Evolutionary conservation across 2,113 vertebrate genomes (phyloP), one percentile per base, ranked within the genome.

Genomic region (Pseudorectes ferrugineus): DNA sequence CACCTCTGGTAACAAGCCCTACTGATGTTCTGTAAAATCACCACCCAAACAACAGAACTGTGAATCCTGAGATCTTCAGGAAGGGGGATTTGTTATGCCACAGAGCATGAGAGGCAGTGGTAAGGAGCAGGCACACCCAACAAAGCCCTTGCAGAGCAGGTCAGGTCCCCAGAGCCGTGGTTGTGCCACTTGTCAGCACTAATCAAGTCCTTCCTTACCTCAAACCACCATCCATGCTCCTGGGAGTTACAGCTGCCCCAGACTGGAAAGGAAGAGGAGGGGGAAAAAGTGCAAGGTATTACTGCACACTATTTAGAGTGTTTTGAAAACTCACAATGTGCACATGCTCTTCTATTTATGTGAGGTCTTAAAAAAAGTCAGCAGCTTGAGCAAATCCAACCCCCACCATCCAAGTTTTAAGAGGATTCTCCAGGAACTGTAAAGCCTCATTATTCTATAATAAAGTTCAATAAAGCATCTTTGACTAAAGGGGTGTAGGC

Each of bases 271-370:
- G 5, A 71, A 33, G 3, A 35, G 4, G 23, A 55, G 19, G 5
- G 16, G 5, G 7, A 6, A 8, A 5, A 26, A 11, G 31, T 10
- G 12, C 18, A 57, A 74, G 25, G 2, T 36, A 22, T 49, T 62
- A 19, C 20, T 84, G 42, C 45, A 42, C 8, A 5, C 14, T 68
- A 15, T 8, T 40, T 12, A 48, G 46, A 14, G 40, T 26, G 29
- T 45, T 73, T 42, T 67, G 19, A 58, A 76, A 79, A 46, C 21
- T 61, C 66, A 57, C 33, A 29, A 5, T 9, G 19, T 43, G 45
- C n/a, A 79, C 20, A 58, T 0, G 0, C n/a, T 63, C 48, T 81
- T 59, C 36, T 84, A 2, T 35, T 90, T 40, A 52, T 36, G 28
- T 16, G n/a, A 91, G 43, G 13, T 67, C 31, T 87, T 42, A 31